These are phyloP conservation scores for Coelopa pilipes DNA, from an alignment of 2,888 invertebrate species.

Conservation along the genomic window DNA sequence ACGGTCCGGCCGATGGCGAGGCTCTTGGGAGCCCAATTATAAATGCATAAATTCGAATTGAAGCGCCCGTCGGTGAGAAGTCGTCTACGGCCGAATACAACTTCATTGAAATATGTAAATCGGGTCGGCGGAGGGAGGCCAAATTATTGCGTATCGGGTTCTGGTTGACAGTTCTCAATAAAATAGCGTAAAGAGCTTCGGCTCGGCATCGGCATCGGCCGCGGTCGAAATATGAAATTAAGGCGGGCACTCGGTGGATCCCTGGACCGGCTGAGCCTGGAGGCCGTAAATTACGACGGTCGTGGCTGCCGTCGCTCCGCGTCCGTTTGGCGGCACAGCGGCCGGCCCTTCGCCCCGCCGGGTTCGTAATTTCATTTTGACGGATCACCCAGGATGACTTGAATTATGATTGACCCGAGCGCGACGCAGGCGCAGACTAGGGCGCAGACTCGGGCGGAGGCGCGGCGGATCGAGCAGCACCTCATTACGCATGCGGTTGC, in stretches of 20 bases:
- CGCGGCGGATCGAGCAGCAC: slow-evolving; percentile 21
- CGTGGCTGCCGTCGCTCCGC: too few relatives aligned
- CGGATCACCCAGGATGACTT: slow-evolving; percentile 52
- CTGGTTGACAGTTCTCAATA: slow-evolving; percentile 46
- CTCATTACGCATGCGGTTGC: slow-evolving; percentile 40
- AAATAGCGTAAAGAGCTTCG: slow-evolving; percentile 40
- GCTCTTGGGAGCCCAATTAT: slow-evolving; percentile 47
- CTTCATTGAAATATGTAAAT: slow-evolving; percentile 32
- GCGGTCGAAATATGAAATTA: too few relatives aligned
- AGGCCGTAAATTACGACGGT: too few relatives aligned
- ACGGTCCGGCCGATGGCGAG: neutral
- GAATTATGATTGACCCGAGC: slow-evolving; percentile 36
- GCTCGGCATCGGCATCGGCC: too few relatives aligned
- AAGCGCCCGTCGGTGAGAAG: slow-evolving; percentile 52
- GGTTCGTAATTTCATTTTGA: slow-evolving; percentile 43
- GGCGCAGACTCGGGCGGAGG: neutral
- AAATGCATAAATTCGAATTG: slow-evolving; percentile 55
- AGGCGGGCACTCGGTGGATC: too few relatives aligned
- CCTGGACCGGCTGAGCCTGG: too few relatives aligned
- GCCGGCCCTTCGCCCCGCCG: too few relatives aligned
- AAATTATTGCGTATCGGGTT: slow-evolving; percentile 43
- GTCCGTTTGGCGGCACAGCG: too few relatives aligned
- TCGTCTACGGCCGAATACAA: slow-evolving; percentile 40
- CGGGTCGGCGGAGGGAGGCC: slow-evolving; percentile 11
- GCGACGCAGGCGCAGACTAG: neutral